phyloP scores from a whole-genome alignment of 2,888 invertebrate species.

The Diarsia dahlii region DNA sequence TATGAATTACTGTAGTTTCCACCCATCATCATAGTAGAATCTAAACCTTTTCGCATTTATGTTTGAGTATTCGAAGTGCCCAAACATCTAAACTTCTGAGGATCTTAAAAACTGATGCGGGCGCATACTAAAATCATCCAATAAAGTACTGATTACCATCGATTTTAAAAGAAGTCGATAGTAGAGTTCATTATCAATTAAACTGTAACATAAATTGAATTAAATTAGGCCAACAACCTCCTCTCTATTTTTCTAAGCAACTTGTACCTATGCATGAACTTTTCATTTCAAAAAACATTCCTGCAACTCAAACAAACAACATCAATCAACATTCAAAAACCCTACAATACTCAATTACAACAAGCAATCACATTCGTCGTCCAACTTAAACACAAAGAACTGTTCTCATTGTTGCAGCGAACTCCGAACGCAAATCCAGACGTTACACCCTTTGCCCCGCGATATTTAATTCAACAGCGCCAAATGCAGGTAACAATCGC shows the following conservation, averaged over 20 bases:
- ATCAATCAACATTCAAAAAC: conserved; percentile 33
- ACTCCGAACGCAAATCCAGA: conserved; percentile 89
- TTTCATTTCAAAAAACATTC: not conserved
- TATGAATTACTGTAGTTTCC: not conserved
- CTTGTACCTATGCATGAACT: not conserved
- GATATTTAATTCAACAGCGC: conserved; percentile 88
- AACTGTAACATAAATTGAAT: too few relatives aligned
- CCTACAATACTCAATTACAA: conserved; percentile 49
- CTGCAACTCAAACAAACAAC: conserved; percentile 3
- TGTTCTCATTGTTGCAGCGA: conserved; percentile 86
- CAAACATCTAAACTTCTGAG: not conserved
- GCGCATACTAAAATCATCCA: too few relatives aligned
- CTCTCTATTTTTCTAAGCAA: too few relatives aligned
- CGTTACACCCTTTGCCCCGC: conserved; percentile 86
- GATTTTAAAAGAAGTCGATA: not conserved
- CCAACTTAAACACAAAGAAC: conserved; percentile 73
- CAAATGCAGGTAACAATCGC: conserved; percentile 87
- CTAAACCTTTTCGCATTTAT: not conserved
- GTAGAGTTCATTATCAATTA: too few relatives aligned
- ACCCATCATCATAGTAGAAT: not conserved
- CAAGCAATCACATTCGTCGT: conserved; percentile 72
- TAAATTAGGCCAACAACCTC: not conserved
- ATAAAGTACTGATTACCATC: too few relatives aligned
- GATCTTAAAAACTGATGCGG: not conserved
- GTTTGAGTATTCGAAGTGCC: not conserved